Evolutionary conservation across 2,797 vertebrate species (phyloP).

Genomic region (Labroides dimidiatus): DNA sequence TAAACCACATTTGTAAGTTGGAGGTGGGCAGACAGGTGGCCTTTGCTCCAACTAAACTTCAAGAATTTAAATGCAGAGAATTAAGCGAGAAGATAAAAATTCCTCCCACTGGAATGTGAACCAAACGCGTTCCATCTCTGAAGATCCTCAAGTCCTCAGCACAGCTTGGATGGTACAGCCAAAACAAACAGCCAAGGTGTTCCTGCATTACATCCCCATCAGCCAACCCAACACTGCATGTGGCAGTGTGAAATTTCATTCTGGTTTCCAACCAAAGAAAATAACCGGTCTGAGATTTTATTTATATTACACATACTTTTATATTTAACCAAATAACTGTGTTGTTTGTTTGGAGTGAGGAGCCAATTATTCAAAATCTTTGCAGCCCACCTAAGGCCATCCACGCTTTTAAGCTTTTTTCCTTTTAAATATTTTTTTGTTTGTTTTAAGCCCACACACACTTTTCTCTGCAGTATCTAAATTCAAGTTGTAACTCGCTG

Average conservation of each 20-base stretch:
- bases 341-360: neutral
- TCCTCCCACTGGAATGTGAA: conserved; percentile 10
- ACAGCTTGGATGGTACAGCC: too few relatives aligned
- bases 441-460: neutral
- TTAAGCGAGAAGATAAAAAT: neutral
- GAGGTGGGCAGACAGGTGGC: conserved; percentile 17
- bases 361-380: neutral
- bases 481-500: neutral
- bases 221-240: conserved; percentile 2
- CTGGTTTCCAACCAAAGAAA: neutral
- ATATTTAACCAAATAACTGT: neutral
- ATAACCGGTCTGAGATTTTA: neutral
- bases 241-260: neutral
- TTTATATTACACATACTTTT: neutral
- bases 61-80: conserved; percentile 14
- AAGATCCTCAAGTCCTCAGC: neutral
- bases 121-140: conserved; percentile 5
- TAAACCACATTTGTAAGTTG: conserved; percentile 32
- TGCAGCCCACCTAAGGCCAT: neutral
- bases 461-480: neutral
- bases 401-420: neutral
- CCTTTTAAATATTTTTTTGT: neutral
- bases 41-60: conserved; percentile 23
- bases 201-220: neutral
- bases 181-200: neutral